Base-by-base conservation (phyloP, 2,888 invertebrate genomes). In the Ophion ventricosus region DNA sequence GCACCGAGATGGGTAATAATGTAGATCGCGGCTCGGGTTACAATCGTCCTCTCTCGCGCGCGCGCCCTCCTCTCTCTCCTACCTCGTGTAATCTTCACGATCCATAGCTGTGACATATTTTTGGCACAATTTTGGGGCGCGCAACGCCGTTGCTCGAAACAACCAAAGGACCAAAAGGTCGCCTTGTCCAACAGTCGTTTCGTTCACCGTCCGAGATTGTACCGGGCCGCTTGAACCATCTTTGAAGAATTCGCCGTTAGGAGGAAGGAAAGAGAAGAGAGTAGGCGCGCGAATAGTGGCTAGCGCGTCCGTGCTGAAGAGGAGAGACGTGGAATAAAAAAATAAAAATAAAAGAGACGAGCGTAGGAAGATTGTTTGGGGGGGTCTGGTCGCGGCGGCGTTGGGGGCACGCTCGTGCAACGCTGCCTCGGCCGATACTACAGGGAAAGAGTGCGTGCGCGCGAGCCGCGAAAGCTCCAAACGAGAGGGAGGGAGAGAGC, bases 301-400 rank as follows among this genome's bases (percentile, higher is more conserved):
- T 35, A 35, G n/a, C n/a, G n/a, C 35, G 7, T 35, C 8, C 7
- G 5, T 35, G 35, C 35, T 5, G 7, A 35, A 5, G 4, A 35
- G 7, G 35, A 35, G 63, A 61, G 25, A 59, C 4, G 25, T 1
- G 17, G 17, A 17, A 49, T 17, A 2, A 17, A 49, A 0, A 49
- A 49, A 49, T 49, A 25, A 59, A 25, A 57, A 26, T 5, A 56
- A 69, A 59, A 49, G 25, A 63, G 70, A 73, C 26, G 56, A 85
- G 80, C 83, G 84, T 84, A 57, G 88, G 86, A 88, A 87, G 88
- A 90, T 85, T 85, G 82, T 75, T 84, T 82, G 85, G 75, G 49
- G 56, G 75, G 23, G 23, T 35, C 35, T 35, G 35, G 35, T 35
- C 0, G 11, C 11, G 25, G 25, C 2, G 43, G 14, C 14, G 49